phyloP scores from a whole-genome alignment of 2,113 vertebrate species.

The Machaerirhynchus nigripectus region DNA sequence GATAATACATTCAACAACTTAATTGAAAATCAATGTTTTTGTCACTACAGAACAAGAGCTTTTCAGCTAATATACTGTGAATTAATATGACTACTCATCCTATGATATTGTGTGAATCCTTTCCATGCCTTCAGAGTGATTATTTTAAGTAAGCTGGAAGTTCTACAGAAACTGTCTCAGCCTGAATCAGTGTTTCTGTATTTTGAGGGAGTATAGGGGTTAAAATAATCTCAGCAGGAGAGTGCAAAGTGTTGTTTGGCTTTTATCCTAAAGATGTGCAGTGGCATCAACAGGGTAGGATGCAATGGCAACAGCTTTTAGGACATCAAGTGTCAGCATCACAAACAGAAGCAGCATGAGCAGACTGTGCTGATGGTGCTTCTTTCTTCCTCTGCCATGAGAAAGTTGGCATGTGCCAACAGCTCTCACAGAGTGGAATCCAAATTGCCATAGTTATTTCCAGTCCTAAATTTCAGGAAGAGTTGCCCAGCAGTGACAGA shows the following conservation, averaged over 20 bases:
- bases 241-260: not conserved
- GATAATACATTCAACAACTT: not conserved
- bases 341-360: not conserved
- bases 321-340: slow-evolving; percentile 4
- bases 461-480: not conserved
- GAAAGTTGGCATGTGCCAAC: not conserved
- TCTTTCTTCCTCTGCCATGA: slow-evolving; percentile 37
- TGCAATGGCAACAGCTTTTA: not conserved
- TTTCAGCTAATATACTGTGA: not conserved
- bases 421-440: not conserved
- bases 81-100: not conserved
- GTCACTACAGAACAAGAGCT: not conserved
- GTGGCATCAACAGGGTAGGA: not conserved
- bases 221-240: not conserved
- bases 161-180: not conserved
- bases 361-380: not conserved
- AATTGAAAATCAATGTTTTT: not conserved
- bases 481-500: not conserved
- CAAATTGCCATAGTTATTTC: not conserved
- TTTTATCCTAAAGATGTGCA: not conserved
- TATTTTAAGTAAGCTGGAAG: not conserved
- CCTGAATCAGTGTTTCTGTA: not conserved
- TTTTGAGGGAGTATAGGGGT: not conserved
- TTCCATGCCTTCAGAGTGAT: not conserved
- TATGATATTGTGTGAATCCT: not conserved